Conservation (phyloP, 2,888 invertebrate species). For the Tribolium freemani region DNA sequence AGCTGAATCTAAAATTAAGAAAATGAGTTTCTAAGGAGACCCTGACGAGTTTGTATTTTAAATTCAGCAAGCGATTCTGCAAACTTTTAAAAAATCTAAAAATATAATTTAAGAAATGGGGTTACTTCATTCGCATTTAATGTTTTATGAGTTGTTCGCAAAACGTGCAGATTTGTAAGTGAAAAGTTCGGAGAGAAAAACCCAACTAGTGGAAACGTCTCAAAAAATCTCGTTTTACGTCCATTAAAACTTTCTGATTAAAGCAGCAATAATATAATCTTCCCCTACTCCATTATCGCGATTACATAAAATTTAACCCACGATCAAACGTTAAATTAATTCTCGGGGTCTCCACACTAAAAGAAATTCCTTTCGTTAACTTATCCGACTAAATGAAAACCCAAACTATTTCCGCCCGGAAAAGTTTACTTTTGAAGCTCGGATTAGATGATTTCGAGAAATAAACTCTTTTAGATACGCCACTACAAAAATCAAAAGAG, state of each 20-base stretch:
- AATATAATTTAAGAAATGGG: conserved; percentile 52
- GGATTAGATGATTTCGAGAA: conserved; percentile 25
- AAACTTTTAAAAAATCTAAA: conserved; percentile 50
- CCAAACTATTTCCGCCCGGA: conserved; percentile 1
- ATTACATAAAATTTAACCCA: background rate
- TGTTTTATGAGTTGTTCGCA: conserved; percentile 48
- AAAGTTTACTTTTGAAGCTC: conserved; percentile 4
- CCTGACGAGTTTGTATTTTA: conserved; percentile 44
- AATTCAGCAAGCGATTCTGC: conserved; percentile 44
- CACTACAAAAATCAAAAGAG: conserved; percentile 9
- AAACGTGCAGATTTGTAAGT: conserved; percentile 47
- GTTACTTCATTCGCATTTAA: conserved; percentile 48
- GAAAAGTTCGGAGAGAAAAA: conserved; percentile 38
- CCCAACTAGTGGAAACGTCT: conserved; percentile 39
- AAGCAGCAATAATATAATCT: conserved; percentile 40
- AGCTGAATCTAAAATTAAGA: conserved; percentile 49
- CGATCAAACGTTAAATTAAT: background rate
- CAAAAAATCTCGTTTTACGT: conserved; percentile 38
- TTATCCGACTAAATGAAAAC: background rate
- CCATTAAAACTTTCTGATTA: conserved; percentile 45
- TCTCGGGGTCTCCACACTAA: background rate
- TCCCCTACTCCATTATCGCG: conserved; percentile 16
- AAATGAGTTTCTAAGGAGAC: conserved; percentile 47
- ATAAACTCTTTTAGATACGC: conserved; percentile 24
- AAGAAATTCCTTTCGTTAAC: background rate